These are phyloP conservation scores for Pelecanoides urinatrix DNA, from an alignment of 2,113 vertebrate species.

Conservation along the genomic window DNA sequence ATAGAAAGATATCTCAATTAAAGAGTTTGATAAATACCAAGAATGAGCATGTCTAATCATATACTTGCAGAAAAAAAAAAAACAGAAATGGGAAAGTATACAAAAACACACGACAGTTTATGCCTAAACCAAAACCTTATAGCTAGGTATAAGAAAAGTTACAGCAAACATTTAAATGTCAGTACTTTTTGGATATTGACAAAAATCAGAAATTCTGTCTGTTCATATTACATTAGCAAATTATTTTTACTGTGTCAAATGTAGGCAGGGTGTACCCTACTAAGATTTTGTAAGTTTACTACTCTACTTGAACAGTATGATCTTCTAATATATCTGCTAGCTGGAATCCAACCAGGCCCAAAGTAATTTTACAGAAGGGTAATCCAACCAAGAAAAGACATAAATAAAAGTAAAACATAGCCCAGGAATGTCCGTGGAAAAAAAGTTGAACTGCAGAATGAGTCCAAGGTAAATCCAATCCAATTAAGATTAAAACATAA, in stretches of 20 bases:
- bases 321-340: background rate
- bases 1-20: background rate
- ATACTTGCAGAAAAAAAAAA: background rate
- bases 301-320: background rate
- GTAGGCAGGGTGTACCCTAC: background rate
- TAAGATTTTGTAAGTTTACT: background rate
- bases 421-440: background rate
- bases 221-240: background rate
- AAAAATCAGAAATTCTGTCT: background rate
- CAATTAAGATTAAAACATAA: background rate
- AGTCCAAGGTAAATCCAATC: background rate
- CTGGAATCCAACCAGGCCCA: background rate
- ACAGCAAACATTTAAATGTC: background rate
- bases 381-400: background rate
- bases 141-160: background rate
- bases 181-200: background rate
- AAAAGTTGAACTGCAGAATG: background rate
- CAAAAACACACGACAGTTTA: background rate
- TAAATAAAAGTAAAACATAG: background rate
- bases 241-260: background rate
- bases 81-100: background rate
- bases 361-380: background rate
- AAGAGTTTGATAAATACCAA: background rate
- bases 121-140: background rate
- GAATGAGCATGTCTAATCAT: background rate